Evolutionary conservation across 2,888 invertebrate genomes (phyloP).

Genomic region (Diarsia dahlii): DNA sequence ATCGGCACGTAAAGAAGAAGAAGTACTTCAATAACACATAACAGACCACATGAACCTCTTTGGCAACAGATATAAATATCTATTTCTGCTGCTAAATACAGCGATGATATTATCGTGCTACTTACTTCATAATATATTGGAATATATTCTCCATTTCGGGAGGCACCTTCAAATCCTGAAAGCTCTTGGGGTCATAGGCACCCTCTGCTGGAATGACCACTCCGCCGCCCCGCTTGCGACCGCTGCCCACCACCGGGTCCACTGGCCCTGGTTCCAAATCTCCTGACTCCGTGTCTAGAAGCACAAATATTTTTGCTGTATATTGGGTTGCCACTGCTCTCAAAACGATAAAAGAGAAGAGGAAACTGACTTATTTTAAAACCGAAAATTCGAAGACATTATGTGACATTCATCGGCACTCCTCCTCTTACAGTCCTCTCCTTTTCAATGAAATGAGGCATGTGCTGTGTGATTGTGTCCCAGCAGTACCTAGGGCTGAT

Average conservation of each 20-base stretch:
- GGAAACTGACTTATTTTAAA: neutral
- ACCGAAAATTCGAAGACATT: neutral
- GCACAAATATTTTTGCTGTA: neutral
- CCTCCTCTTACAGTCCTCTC: too few species aligned
- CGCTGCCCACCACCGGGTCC: conserved; percentile 73
- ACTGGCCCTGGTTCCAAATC: conserved; percentile 78
- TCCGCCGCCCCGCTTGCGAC: conserved; percentile 78
- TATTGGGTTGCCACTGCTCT: neutral
- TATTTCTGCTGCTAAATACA: too few species aligned
- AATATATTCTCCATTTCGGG: conserved; percentile 97
- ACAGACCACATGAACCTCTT: too few species aligned
- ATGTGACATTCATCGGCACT: neutral
- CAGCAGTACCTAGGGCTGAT: neutral
- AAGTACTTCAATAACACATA: too few species aligned
- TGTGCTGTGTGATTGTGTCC: neutral
- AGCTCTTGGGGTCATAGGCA: conserved; percentile 95
- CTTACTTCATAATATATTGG: conserved; percentile 96
- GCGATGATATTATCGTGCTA: too few species aligned
- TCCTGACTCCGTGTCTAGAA: conserved; percentile 84
- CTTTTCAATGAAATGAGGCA: neutral
- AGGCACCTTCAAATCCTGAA: conserved; percentile 95
- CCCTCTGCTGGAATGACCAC: conserved; percentile 89
- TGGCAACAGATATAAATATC: too few species aligned
- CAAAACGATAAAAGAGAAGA: neutral
- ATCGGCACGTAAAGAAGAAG: too few species aligned